Evolutionary conservation across 2,113 vertebrate species (phyloP), one percentile per base, ranked within the genome.

Genomic region (Neoarius graeffei): DNA sequence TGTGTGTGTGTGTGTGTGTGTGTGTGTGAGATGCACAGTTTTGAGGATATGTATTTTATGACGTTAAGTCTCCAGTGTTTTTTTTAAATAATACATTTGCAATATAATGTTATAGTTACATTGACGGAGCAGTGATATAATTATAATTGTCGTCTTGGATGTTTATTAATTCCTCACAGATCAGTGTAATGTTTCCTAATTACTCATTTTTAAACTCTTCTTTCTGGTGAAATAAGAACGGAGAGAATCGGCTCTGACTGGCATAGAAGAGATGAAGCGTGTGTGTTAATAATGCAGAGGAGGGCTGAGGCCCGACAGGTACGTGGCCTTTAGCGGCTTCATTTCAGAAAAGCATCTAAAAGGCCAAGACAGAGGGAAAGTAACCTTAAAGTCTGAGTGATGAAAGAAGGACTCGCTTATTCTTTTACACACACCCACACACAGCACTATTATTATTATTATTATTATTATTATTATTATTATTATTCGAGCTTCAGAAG

Each of bases 381-480:
- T 86, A 86, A 86, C 76, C 76, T 86, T 86, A 86, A 86, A 30
- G 57, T 86, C 85, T 79, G 85, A 79, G 25, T 64, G 74, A 86
- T 79, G 85, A 80, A 50, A 66, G 42, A 54, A 60, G 77, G 1
- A 11, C 15, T 20, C 15, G 54, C 9, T 67, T 86, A 64, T 60
- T 54, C 74, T 67, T 81, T 67, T 35, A 74, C 27, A 73, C 83
- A 84, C 83, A 84, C 62, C 52, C 64, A 67, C 81, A 83, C 80
- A 82, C 80, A 82, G n/a, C 60, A 83, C 60, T 54, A 82, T 64
- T 62, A 60, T 35, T 82, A 35, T 35, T 35, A 35, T 35, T 35
- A 35, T 42, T 42, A 42, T 42, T 42, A 42, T 42, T 42, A 42
- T 42, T 42, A 42, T 1, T 54, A 54, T 52, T 52, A 52, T 52